Conservation (phyloP, 2,113 vertebrate genomes). For the Trogon melanurus region DNA sequence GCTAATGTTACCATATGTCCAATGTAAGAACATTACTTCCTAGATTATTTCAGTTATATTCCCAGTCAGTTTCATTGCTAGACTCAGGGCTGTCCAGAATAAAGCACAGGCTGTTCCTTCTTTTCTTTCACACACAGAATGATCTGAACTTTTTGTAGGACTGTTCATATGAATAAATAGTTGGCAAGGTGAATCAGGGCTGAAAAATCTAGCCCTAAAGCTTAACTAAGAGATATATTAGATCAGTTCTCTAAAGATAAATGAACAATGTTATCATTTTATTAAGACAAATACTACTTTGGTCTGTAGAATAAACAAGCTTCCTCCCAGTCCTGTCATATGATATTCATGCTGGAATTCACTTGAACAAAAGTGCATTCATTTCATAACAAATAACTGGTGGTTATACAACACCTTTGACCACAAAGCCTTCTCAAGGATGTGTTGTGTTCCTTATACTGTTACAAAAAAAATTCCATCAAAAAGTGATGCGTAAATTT, state of each 20-base stretch:
- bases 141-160: not conserved
- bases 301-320: slow-evolving; percentile 40
- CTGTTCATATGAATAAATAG: not conserved
- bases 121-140: not conserved
- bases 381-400: slow-evolving; percentile 42
- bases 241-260: slow-evolving; percentile 17
- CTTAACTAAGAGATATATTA: slow-evolving; percentile 5
- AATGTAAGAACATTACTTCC: not conserved
- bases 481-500: not conserved
- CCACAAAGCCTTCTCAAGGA: slow-evolving; percentile 4
- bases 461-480: not conserved
- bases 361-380: slow-evolving; percentile 33
- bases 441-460: not conserved
- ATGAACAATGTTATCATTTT: slow-evolving; percentile 50
- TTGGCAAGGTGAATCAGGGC: not conserved
- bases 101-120: not conserved
- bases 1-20: not conserved
- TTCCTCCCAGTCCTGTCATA: slow-evolving; percentile 37
- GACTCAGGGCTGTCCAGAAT: not conserved
- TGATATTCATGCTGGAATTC: slow-evolving; percentile 46
- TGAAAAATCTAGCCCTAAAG: slow-evolving; percentile 20
- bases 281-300: slow-evolving; percentile 50
- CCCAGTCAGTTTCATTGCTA: not conserved
- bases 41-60: not conserved
- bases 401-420: slow-evolving; percentile 50